Evolutionary conservation across 2,888 invertebrate genomes (phyloP).

Genomic region (Melinaea menophilus): DNA sequence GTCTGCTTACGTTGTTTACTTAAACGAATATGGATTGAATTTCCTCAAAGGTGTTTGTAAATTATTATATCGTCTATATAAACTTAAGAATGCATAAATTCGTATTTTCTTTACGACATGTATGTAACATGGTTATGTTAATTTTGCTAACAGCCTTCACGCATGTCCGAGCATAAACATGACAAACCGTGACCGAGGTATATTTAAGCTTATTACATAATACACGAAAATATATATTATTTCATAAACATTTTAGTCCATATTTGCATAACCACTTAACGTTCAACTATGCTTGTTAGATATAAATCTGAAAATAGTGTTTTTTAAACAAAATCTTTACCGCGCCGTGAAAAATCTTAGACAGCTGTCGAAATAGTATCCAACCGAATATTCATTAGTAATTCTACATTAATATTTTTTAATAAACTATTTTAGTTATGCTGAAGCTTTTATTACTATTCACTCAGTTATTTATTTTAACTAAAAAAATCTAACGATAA

Average conservation of each 20-base stretch:
- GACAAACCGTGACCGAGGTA: conserved; percentile 16
- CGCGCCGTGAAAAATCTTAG: not conserved
- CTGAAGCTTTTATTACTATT: no score
- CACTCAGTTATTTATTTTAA: no score
- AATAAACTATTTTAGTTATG: no score
- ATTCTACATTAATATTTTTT: no score
- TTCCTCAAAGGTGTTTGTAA: no score
- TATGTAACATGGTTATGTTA: conserved; percentile 11
- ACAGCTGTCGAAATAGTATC: not conserved
- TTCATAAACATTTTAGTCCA: not conserved
- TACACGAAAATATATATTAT: not conserved
- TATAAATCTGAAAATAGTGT: not conserved
- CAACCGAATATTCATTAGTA: no score
- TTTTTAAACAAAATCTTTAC: not conserved
- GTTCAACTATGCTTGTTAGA: not conserved
- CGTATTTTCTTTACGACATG: not conserved
- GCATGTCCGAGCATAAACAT: conserved; percentile 15
- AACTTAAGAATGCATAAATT: conserved; percentile 2
- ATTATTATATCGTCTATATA: no score
- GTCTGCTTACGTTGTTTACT: no score
- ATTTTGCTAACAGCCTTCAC: conserved; percentile 21
- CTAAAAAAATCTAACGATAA: no score
- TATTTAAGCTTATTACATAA: conserved; percentile 9
- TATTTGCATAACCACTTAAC: conserved; percentile 5
- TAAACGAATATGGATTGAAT: no score